These are phyloP conservation scores for Phoxinus phoxinus DNA, from an alignment of 2,113 vertebrate species.

Conservation along the genomic window DNA sequence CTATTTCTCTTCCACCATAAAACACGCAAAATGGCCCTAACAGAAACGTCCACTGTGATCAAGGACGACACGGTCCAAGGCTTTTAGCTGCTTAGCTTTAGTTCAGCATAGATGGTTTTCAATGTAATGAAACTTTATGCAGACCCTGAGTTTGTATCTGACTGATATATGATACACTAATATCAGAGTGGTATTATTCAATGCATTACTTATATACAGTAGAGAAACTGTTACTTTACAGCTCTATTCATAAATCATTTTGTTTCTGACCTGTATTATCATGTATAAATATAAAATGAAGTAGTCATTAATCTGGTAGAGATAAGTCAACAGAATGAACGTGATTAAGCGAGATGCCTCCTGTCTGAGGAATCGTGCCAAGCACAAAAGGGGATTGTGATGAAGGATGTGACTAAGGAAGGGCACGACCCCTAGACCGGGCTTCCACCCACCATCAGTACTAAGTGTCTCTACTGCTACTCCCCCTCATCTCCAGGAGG, in stretches of 20 bases:
- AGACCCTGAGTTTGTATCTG: not conserved
- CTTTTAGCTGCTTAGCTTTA: slow-evolving; percentile 12
- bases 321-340: slow-evolving; percentile 32
- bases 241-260: not conserved
- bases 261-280: not conserved
- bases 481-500: not conserved
- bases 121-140: not conserved
- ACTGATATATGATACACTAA: slow-evolving; percentile 27
- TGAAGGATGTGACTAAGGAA: slow-evolving; percentile 8
- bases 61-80: slow-evolving; percentile 10
- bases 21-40: slow-evolving; percentile 3
- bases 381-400: slow-evolving; percentile 22
- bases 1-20: slow-evolving; percentile 17
- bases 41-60: not conserved
- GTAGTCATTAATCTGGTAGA: slow-evolving; percentile 37
- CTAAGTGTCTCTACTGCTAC: not conserved
- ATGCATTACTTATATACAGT: not conserved
- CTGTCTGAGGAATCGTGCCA: slow-evolving; percentile 6
- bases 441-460: slow-evolving; percentile 8
- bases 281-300: not conserved
- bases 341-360: slow-evolving; percentile 1
- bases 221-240: not conserved
- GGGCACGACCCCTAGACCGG: not conserved
- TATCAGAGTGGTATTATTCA: not conserved
- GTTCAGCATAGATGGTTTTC: slow-evolving; percentile 9